A percentile compares a stretch with the other conserved stretches of the same genome.
phyloP scores from a whole-genome alignment of 2,888 invertebrate species.

The Aphidoletes aphidimyza region DNA sequence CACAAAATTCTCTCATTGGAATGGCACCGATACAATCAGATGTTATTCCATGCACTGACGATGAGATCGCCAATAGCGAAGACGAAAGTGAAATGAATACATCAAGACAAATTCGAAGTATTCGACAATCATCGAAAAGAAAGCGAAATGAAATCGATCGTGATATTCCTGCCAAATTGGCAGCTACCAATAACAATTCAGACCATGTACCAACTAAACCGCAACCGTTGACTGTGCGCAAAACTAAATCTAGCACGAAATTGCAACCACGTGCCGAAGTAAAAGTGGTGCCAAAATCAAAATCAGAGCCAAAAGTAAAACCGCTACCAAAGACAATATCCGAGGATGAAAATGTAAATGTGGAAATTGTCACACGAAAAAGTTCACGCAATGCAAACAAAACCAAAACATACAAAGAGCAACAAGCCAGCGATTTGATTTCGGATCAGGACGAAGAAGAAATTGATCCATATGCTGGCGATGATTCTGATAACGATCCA shows the following conservation, averaged over 20 bases:
- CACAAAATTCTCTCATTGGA: slow-evolving; percentile 7
- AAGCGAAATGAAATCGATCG: slow-evolving; percentile 60
- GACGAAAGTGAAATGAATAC: slow-evolving; percentile 68
- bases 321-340: no score
- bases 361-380: background rate
- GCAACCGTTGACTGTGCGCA: background rate
- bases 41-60: no score
- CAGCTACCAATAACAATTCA: background rate
- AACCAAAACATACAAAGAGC: background rate
- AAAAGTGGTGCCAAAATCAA: background rate
- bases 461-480: slow-evolving; percentile 2
- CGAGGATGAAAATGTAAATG: background rate
- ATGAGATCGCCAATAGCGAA: slow-evolving; percentile 76
- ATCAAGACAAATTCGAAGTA: slow-evolving; percentile 59
- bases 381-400: background rate
- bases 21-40: slow-evolving; percentile 62
- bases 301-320: background rate
- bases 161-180: slow-evolving; percentile 54
- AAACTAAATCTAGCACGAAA: background rate
- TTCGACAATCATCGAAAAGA: slow-evolving; percentile 72
- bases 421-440: background rate
- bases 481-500: slow-evolving; percentile 51
- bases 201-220: background rate
- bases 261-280: background rate
- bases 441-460: background rate